These are phyloP conservation scores for Lagorchestes hirsutus DNA, from an alignment of 2,797 vertebrate species.

Conservation along the genomic window DNA sequence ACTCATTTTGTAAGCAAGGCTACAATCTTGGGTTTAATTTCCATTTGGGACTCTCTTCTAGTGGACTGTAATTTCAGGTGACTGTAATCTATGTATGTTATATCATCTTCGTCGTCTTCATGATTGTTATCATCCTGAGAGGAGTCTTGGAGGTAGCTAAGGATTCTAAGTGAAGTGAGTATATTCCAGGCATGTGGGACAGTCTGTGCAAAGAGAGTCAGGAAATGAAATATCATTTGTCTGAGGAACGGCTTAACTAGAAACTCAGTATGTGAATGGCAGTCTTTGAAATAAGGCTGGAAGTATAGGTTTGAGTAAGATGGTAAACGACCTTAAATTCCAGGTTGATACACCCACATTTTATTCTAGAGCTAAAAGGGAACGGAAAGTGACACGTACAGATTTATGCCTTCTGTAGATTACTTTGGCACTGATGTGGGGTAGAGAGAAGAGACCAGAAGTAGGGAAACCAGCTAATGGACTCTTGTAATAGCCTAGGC, in stretches of 20 bases:
- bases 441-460: background rate
- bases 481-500: background rate
- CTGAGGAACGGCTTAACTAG: background rate
- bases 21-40: background rate
- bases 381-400: background rate
- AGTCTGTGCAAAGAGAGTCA: background rate
- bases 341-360: background rate
- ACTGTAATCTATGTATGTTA: too few species aligned
- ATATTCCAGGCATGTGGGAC: background rate
- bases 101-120: background rate
- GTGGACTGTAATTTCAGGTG: background rate
- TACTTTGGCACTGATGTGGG: background rate
- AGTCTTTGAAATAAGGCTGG: background rate
- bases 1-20: constrained; percentile 6
- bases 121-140: background rate
- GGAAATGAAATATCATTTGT: background rate
- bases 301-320: background rate
- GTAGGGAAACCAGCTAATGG: background rate
- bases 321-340: background rate
- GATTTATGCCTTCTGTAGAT: background rate
- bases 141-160: background rate
- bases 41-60: background rate
- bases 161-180: background rate
- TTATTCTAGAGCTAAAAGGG: background rate
- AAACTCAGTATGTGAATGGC: background rate